Evolutionary conservation across 2,888 invertebrate genomes (phyloP).

Genomic region (Horisme vitalbata): DNA sequence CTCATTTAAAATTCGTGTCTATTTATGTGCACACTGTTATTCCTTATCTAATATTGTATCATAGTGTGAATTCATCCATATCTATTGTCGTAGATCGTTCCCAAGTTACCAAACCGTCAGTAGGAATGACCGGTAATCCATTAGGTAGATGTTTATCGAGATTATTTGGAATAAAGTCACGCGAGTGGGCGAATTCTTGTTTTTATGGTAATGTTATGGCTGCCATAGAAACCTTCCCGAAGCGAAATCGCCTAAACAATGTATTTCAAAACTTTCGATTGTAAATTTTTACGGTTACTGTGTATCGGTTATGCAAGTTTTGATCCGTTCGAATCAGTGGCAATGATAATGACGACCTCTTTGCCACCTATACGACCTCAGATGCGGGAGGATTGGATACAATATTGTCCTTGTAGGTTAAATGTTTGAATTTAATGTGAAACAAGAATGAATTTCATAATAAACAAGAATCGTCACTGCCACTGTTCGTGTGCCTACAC

Average conservation of each 20-base stretch:
- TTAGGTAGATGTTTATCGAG: conserved; percentile 57
- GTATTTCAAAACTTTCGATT: conserved; percentile 51
- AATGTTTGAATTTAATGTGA: too few relatives aligned
- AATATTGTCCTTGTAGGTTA: too few relatives aligned
- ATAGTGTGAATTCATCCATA: not conserved
- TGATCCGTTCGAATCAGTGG: conserved; percentile 26
- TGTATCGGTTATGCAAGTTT: conserved; percentile 25
- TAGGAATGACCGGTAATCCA: conserved; percentile 48
- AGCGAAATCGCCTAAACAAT: conserved; percentile 58
- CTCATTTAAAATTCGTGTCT: too few relatives aligned
- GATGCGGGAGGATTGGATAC: too few relatives aligned
- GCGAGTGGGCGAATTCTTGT: conserved; percentile 58
- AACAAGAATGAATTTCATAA: too few relatives aligned
- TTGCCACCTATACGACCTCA: too few relatives aligned
- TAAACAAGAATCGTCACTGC: too few relatives aligned
- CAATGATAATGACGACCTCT: not conserved
- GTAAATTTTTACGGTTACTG: conserved; percentile 43
- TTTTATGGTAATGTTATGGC: conserved; percentile 69
- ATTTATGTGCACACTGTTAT: not conserved
- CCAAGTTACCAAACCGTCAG: conserved; percentile 52
- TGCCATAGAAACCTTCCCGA: conserved; percentile 50
- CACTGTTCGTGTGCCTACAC: too few relatives aligned
- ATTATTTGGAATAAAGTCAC: conserved; percentile 68
- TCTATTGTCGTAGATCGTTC: conserved; percentile 2
- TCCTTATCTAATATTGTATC: not conserved